Conservation (phyloP, 2,113 vertebrate species). For the Odontophorus gujanensis region DNA sequence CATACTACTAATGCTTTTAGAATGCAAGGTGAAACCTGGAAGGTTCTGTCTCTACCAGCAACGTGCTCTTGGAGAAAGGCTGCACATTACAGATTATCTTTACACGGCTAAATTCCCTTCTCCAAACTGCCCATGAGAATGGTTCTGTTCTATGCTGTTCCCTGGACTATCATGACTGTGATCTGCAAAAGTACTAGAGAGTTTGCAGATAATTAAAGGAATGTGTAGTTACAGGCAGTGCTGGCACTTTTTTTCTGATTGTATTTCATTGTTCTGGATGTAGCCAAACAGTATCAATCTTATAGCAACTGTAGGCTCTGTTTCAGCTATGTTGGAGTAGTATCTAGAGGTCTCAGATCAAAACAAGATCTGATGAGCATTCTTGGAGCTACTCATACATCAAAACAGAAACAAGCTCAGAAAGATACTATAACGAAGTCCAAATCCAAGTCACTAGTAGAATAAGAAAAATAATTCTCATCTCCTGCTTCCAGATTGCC, state of each 20-base stretch:
- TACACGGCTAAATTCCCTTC: not conserved
- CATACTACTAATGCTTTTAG: not conserved
- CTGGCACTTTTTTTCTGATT: not conserved
- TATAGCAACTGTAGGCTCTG: not conserved
- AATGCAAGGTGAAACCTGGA: not conserved
- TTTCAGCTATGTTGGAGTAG: not conserved
- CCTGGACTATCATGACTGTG: not conserved
- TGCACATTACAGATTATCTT: accelerated
- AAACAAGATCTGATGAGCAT: not conserved
- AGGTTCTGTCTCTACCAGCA: not conserved
- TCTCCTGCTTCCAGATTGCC: not conserved
- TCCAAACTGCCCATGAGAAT: not conserved
- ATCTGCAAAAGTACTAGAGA: not conserved
- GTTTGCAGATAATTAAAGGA: not conserved
- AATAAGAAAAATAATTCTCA: not conserved
- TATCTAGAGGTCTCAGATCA: not conserved
- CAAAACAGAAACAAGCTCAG: not conserved
- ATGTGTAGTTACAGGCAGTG: accelerated
- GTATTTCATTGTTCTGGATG: not conserved
- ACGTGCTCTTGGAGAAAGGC: not conserved
- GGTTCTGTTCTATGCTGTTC: not conserved
- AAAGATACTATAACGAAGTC: not conserved
- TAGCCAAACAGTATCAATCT: not conserved
- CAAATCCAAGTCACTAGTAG: not conserved
- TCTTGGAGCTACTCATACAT: not conserved